Evolutionary conservation across 2,797 vertebrate genomes (phyloP), one percentile per base, ranked within the genome.

Genomic region (Takifugu ocellatus): DNA sequence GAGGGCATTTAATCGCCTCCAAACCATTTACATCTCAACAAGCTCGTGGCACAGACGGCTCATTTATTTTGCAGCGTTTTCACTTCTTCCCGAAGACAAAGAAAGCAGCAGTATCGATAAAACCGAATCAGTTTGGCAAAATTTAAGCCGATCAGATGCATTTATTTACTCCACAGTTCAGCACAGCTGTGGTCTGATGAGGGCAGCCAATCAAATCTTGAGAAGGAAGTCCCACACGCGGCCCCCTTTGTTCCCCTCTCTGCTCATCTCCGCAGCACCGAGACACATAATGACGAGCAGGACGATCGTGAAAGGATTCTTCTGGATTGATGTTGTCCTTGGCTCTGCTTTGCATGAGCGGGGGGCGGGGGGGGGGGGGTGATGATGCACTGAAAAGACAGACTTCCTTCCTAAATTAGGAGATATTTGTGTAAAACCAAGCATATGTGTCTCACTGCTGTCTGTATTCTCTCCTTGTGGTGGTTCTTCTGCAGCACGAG

Each of bases 111-210:
- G 1, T 9, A 46, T 25, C 14, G 47, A 33, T 29, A 12, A 53
- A 59, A 52, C 50, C 45, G 1, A 42, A 47, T 56, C 10, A 2
- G 5, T 48, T 48, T 48, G 51, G 45, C 63, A 12, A 67, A 67
- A 59, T 61, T 7, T 17, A 58, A 61, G 56, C 33, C 51, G 57
- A 79, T 68, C 66, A 70, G 55, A 73, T 65, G 5, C 63, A 56
- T 65, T 75, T 73, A 77, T 78, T 81, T 66, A 59, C 68, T 74
- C 63, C 72, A 61, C 26, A 36, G 75, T 73, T 71, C 56, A 9
- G 66, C 65, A 77, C 83, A 86, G 81, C 81, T 85, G 84, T 83
- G 80, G 84, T 80, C 87, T 70, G 82, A 85, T 48, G 68, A 70
- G 68, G 66, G 17, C 66, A 67, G 68, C 84, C 86, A 83, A 87